Evolutionary conservation across 2,888 invertebrate species (phyloP), one percentile per base, ranked within the genome.

Genomic region (Abscondita cerata): DNA sequence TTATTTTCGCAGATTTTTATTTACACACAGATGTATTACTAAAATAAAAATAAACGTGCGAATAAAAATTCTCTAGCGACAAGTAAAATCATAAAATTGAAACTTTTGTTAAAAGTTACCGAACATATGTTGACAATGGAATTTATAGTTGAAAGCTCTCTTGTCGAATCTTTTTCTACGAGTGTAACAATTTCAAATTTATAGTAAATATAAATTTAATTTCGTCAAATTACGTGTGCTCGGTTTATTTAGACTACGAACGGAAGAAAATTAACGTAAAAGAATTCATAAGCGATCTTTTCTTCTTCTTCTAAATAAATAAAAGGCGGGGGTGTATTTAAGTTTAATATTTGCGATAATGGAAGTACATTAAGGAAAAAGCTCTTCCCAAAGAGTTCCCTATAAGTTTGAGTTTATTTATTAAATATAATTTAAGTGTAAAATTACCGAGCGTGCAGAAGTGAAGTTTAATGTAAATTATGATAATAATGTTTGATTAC

Each of bases 271-370:
- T 25, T 25, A 25, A 25, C 2, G 6, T 6, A 6, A 6, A 25
- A 25, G 25, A 25, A 25, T 25, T 25, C 25, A 25, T 25, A 25
- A 25, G 4, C 6, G 41, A 16, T 41, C 9, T 41, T n/a, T n/a
- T n/a, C n/a, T n/a, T n/a, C n/a, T n/a, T n/a, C n/a, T n/a, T 16
- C 2, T 16, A 13, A 15, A 41, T 15, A 41, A 9, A 41, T 41
- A 13, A 15, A 41, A n/a, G 19, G 15, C 41, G 46, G 25, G 25
- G 6, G 6, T 4, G 25, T 6, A 6, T 25, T 4, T 25, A 25
- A 6, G 18, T 20, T 18, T 46, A 46, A 46, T 9, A 36, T 46
- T 46, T 46, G 46, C 46, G 46, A 46, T 46, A 46, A 46, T 46
- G 46, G 46, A 46, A 46, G 18, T 46, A 18, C 46, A 46, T 46